Evolutionary conservation across 1,140 invertebrate genomes (phyloP).

Genomic region (Daktulosphaira vitifoliae): DNA sequence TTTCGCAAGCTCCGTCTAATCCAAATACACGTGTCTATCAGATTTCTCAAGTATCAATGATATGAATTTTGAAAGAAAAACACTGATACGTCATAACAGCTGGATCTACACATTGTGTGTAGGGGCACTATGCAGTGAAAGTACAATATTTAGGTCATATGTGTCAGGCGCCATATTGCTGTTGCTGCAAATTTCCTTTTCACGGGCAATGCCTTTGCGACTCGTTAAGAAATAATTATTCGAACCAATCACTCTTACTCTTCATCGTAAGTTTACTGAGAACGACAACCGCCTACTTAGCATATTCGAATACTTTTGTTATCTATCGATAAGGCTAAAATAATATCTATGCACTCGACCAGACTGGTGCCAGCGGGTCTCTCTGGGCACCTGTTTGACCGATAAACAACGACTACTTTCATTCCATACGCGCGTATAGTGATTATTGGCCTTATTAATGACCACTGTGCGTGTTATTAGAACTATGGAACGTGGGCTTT

Average conservation of each 20-base stretch:
- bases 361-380: slow-evolving; percentile 23
- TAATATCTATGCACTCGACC: neutral
- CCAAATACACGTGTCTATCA: neutral
- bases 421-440: neutral
- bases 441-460: no score
- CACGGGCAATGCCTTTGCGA: neutral
- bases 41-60: no score
- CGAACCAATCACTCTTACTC: neutral
- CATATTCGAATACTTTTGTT: neutral
- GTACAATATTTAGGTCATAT: slow-evolving; percentile 21
- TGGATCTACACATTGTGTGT: no score
- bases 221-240: neutral
- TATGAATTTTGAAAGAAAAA: no score
- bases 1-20: no score
- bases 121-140: no score
- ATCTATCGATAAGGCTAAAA: neutral
- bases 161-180: neutral
- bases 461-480: no score
- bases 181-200: no score
- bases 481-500: neutral
- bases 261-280: neutral
- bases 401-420: slow-evolving; percentile 6
- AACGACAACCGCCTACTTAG: neutral
- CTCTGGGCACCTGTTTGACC: slow-evolving; percentile 3
- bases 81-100: no score